phyloP scores from a whole-genome alignment of 2,888 invertebrate species.

The Dryadula phaetusa region DNA sequence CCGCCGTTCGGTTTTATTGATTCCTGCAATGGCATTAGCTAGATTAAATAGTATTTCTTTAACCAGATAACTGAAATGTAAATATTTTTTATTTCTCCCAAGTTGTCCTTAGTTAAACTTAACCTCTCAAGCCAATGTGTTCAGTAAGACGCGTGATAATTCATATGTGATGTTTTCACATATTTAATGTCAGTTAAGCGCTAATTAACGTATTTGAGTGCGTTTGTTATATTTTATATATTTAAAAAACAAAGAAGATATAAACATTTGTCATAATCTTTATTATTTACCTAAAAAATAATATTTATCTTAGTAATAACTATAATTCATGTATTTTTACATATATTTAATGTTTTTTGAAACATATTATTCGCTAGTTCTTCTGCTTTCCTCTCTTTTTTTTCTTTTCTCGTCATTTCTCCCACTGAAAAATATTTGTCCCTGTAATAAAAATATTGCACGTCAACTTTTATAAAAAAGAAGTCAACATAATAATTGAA shows the following conservation, averaged over 20 bases:
- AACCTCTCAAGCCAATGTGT: neutral
- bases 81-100: too few relatives aligned
- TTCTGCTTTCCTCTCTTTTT: constrained; percentile 68
- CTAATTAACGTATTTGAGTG: neutral
- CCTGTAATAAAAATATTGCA: constrained; percentile 59
- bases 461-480: too few relatives aligned
- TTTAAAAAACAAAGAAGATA: neutral
- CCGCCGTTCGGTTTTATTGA: too few relatives aligned
- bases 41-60: too few relatives aligned
- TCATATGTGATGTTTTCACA: too few relatives aligned
- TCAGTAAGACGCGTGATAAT: too few relatives aligned
- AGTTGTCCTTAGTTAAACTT: too few relatives aligned
- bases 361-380: constrained; percentile 59
- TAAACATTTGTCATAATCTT: constrained; percentile 4
- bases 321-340: constrained; percentile 24
- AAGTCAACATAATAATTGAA: too few relatives aligned
- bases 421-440: constrained; percentile 89
- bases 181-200: too few relatives aligned
- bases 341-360: constrained; percentile 31
- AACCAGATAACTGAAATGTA: too few relatives aligned
- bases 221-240: neutral
- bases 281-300: constrained; percentile 3
- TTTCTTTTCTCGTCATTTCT: constrained; percentile 87
- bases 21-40: too few relatives aligned
- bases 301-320: neutral